Percentiles rank a stretch among this genome's conserved stretches.
Evolutionary conservation across 2,797 vertebrate species (phyloP).

Genomic region (Acanthurus lineatus): DNA sequence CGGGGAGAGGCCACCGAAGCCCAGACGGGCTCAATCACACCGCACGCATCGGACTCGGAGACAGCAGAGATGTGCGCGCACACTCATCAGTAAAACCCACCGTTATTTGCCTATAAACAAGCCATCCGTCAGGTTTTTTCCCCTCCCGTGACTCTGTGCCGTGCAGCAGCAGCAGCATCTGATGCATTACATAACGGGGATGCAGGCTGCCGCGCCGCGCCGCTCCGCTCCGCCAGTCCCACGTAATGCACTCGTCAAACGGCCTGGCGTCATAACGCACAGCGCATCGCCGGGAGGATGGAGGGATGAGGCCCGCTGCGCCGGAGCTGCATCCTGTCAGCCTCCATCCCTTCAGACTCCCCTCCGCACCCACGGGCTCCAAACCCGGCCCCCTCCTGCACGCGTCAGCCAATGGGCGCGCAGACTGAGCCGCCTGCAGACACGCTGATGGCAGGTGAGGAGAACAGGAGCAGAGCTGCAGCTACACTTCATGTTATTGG

Average conservation of each 20-base stretch:
- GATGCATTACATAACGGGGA: slow-evolving; percentile 75
- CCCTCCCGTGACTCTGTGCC: slow-evolving; percentile 18
- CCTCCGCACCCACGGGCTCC: slow-evolving; percentile 18
- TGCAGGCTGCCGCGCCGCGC: slow-evolving; percentile 47
- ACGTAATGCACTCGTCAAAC: slow-evolving; percentile 59
- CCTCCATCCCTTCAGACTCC: slow-evolving; percentile 24
- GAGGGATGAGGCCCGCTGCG: slow-evolving; percentile 31
- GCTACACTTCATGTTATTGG: too few relatives aligned
- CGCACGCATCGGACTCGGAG: slow-evolving; percentile 14
- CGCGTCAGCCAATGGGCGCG: slow-evolving; percentile 15
- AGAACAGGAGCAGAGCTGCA: background rate
- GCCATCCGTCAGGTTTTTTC: slow-evolving; percentile 37
- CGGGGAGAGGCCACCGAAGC: slow-evolving; percentile 60
- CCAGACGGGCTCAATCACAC: slow-evolving; percentile 37
- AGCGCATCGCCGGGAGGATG: slow-evolving; percentile 52
- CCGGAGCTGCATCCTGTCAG: slow-evolving; percentile 54
- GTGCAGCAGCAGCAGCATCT: slow-evolving; percentile 48
- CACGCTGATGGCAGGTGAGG: slow-evolving; percentile 3
- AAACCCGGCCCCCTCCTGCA: slow-evolving; percentile 8
- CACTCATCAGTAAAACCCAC: background rate
- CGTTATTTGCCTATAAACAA: slow-evolving; percentile 4
- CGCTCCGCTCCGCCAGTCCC: slow-evolving; percentile 44
- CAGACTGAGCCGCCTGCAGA: background rate
- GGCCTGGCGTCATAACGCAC: slow-evolving; percentile 73
- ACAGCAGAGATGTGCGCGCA: slow-evolving; percentile 2